Percentiles rank a stretch among this genome's conserved stretches.
phyloP scores from a whole-genome alignment of 2,797 vertebrate species.

The Nannoperca obscura region DNA sequence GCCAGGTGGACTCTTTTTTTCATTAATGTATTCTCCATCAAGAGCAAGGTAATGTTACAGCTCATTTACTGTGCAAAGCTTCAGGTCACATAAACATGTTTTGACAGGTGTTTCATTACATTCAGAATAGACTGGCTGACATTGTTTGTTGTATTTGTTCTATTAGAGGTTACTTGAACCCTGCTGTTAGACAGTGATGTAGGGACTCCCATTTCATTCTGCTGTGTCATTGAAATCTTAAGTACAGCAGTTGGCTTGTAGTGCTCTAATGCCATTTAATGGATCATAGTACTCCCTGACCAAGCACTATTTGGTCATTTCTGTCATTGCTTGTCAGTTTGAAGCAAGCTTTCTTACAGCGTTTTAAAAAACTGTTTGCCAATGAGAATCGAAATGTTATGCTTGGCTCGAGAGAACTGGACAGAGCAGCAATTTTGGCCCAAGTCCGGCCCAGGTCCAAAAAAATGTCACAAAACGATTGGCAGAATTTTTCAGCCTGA shows the following conservation, averaged over 20 bases:
- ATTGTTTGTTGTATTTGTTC: conserved; percentile 47
- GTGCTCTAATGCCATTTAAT: background rate
- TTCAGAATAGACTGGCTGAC: conserved; percentile 42
- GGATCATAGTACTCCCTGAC: background rate
- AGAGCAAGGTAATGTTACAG: conserved; percentile 73
- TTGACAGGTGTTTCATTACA: conserved; percentile 77
- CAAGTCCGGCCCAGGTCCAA: background rate
- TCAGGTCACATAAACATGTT: conserved; percentile 69
- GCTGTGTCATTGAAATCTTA: background rate
- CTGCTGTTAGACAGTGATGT: conserved; percentile 19
- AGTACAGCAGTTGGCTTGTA: background rate
- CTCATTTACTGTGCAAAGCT: conserved; percentile 75
- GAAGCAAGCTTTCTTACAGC: background rate
- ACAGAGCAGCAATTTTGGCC: background rate
- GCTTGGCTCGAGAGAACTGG: background rate
- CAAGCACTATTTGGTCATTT: conserved; percentile 8
- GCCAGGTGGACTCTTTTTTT: conserved; percentile 75
- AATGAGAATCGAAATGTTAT: background rate
- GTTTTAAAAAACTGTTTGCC: background rate
- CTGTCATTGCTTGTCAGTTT: background rate
- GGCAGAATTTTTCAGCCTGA: too few relatives aligned
- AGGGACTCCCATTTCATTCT: background rate
- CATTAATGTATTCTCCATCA: conserved; percentile 72
- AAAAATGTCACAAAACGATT: background rate
- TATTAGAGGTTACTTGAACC: conserved; percentile 39